Evolutionary conservation across 2,888 invertebrate genomes (phyloP).

Genomic region (Pheosia gnoma): DNA sequence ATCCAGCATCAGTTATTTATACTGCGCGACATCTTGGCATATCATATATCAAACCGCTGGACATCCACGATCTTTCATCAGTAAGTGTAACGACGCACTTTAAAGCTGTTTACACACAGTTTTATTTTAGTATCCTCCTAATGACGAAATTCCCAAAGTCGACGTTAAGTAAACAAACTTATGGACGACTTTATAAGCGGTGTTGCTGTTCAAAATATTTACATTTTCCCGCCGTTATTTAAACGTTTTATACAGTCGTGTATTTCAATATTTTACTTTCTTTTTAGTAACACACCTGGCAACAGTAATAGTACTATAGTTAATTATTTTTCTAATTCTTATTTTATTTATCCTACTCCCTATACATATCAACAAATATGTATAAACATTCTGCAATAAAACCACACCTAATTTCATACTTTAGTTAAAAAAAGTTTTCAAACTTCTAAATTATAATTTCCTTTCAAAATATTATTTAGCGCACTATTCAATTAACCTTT

Average conservation of each 20-base stretch:
- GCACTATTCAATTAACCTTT: too few relatives aligned
- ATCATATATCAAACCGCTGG: constrained; percentile 63
- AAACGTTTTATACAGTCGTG: not conserved
- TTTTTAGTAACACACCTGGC: not conserved
- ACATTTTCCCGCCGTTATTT: constrained; percentile 1
- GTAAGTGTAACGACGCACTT: constrained; percentile 48
- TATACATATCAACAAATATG: too few relatives aligned
- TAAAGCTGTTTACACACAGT: constrained; percentile 45
- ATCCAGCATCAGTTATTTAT: constrained; percentile 50
- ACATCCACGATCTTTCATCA: constrained; percentile 56
- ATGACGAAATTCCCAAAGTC: constrained; percentile 17
- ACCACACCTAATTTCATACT: too few relatives aligned
- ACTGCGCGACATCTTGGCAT: constrained; percentile 51
- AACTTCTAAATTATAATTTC: too few relatives aligned
- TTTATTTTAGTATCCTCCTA: constrained; percentile 29
- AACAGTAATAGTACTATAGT: not conserved
- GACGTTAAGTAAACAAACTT: constrained; percentile 17
- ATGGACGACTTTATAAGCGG: constrained; percentile 11
- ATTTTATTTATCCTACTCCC: too few relatives aligned
- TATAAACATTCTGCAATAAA: too few relatives aligned
- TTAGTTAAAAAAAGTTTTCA: too few relatives aligned
- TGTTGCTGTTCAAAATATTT: constrained; percentile 12
- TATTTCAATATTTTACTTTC: not conserved
- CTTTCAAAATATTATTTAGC: too few relatives aligned
- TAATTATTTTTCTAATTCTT: too few relatives aligned